Conservation (phyloP, 2,113 vertebrate genomes). For the Sprattus sprattus region DNA sequence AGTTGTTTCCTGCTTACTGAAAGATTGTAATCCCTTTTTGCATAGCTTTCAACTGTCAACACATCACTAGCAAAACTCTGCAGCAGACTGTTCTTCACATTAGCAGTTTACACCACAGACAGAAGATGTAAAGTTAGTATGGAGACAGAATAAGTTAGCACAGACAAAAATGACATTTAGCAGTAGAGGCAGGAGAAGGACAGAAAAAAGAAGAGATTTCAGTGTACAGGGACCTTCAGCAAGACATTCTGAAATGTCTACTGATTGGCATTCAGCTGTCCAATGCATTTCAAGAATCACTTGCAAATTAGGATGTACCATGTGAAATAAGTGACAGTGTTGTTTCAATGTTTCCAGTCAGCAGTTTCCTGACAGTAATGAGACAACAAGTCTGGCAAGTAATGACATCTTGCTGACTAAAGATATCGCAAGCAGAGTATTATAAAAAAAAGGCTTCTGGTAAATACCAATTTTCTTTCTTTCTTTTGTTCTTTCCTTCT, state of each 20-base stretch:
- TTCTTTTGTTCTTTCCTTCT: not conserved
- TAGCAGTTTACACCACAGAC: not conserved
- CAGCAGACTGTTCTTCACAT: not conserved
- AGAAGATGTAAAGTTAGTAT: not conserved
- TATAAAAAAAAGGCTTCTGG: not conserved
- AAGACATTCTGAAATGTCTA: not conserved
- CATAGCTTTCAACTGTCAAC: not conserved
- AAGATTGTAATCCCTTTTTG: not conserved
- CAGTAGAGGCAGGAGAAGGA: not conserved
- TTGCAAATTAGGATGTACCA: not conserved
- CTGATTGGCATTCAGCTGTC: not conserved
- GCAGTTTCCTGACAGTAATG: conserved; percentile 11
- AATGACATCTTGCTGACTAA: conserved; percentile 15
- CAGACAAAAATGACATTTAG: not conserved
- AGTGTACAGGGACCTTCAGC: not conserved
- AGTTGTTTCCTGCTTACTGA: not conserved
- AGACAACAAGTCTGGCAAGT: not conserved
- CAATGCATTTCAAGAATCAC: not conserved
- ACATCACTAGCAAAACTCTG: not conserved
- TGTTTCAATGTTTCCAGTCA: not conserved
- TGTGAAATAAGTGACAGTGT: not conserved
- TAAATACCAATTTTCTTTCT: not conserved
- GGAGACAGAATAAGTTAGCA: not conserved
- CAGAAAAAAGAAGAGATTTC: not conserved
- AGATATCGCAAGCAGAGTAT: not conserved